Percentiles rank a stretch among this genome's conserved stretches.
Evolutionary conservation across 2,113 vertebrate species (phyloP).

Genomic region (Nettapus auritus): DNA sequence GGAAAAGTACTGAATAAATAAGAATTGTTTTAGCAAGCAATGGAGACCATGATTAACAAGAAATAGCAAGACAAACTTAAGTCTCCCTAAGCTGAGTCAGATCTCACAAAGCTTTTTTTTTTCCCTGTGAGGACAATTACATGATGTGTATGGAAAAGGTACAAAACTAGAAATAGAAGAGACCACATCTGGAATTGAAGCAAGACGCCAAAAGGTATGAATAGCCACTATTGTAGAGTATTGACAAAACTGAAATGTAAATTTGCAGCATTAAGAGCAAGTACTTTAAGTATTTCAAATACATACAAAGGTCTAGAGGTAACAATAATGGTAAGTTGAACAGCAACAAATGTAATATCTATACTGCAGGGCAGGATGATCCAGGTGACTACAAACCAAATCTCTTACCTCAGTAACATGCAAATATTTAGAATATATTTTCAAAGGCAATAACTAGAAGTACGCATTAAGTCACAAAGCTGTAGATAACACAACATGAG

Average conservation of each 20-base stretch:
- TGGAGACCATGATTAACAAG: background rate
- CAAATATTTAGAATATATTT: background rate
- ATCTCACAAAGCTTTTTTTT: background rate
- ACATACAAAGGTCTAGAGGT: background rate
- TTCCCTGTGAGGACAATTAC: background rate
- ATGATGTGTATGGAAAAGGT: background rate
- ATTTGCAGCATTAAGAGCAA: background rate
- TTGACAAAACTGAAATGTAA: background rate
- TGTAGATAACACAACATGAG: background rate
- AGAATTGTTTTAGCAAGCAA: background rate
- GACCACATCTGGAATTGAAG: background rate
- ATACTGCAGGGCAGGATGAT: background rate
- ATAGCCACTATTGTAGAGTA: background rate
- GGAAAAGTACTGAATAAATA: background rate
- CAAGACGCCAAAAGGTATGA: background rate
- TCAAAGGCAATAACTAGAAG: rapidly evolving
- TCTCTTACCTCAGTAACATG: background rate
- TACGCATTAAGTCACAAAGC: background rate
- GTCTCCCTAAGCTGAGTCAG: background rate
- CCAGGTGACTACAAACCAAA: background rate
- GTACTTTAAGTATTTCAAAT: background rate
- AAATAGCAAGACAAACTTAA: background rate
- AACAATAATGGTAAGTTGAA: background rate
- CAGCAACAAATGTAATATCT: background rate
- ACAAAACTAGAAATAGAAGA: background rate